phyloP scores from a whole-genome alignment of 2,888 invertebrate species.

The Dendrolimus pini region DNA sequence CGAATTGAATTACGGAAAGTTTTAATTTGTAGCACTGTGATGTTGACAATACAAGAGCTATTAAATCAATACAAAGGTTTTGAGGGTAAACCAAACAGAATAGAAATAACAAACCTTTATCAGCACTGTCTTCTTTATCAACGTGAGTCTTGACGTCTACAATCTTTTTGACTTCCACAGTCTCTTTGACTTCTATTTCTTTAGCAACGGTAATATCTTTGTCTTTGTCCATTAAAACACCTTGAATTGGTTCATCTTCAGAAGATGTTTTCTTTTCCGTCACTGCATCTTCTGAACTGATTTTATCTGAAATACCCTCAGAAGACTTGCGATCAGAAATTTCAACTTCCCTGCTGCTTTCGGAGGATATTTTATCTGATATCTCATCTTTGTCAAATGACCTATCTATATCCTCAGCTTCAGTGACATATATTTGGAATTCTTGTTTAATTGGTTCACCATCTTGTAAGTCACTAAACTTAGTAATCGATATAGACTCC shows the following conservation, averaged over 20 bases:
- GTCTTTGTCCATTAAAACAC: conserved; percentile 25
- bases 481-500: conserved; percentile 64
- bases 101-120: conserved; percentile 31
- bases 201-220: conserved; percentile 25
- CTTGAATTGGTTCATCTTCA: conserved; percentile 52
- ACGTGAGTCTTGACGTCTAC: conserved; percentile 28
- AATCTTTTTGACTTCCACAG: conserved; percentile 33
- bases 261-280: conserved; percentile 71
- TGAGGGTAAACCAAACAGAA: too few species aligned
- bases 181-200: conserved; percentile 24
- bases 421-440: conserved; percentile 66
- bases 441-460: conserved; percentile 55
- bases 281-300: conserved; percentile 71
- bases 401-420: conserved; percentile 62
- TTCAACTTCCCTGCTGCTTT: conserved; percentile 69
- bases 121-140: conserved; percentile 36
- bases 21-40: too few species aligned
- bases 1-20: too few species aligned
- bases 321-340: conserved; percentile 70
- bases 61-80: too few species aligned
- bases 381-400: conserved; percentile 65
- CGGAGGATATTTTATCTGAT: conserved; percentile 72
- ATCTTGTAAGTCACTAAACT: conserved; percentile 59
- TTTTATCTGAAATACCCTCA: conserved; percentile 68
- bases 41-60: too few species aligned